A percentile compares a stretch with the other conserved stretches of the same genome.
These are phyloP conservation scores for Agriopis marginaria DNA, from an alignment of 2,888 invertebrate species.

Conservation along the genomic window DNA sequence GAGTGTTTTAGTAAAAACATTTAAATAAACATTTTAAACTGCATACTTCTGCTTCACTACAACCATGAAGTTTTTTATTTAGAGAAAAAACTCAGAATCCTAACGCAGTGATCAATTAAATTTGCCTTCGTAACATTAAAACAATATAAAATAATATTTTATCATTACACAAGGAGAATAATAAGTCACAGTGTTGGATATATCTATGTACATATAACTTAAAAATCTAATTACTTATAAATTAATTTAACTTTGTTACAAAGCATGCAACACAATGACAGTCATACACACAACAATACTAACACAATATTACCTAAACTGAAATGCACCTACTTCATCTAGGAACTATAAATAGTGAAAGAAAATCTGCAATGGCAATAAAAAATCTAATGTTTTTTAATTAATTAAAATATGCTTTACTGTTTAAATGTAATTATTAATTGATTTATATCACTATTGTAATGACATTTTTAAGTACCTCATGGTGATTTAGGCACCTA, in stretches of 20 bases:
- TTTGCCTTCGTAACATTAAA: constrained; percentile 4
- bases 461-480: neutral
- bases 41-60: neutral
- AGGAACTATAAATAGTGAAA: constrained; percentile 69
- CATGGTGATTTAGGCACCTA: neutral
- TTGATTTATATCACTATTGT: neutral
- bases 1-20: constrained; percentile 6
- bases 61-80: neutral
- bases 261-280: constrained; percentile 55
- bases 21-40: neutral
- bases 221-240: constrained; percentile 22
- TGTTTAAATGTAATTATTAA: neutral
- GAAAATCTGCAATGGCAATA: neutral
- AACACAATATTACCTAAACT: constrained; percentile 54
- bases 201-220: constrained; percentile 21
- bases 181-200: constrained; percentile 14
- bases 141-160: constrained; percentile 16
- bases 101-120: constrained; percentile 5
- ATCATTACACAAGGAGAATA: constrained; percentile 20
- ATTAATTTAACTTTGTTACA: constrained; percentile 30
- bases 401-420: neutral
- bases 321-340: constrained; percentile 81
- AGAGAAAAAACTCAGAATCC: constrained; percentile 1
- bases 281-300: constrained; percentile 48
- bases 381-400: neutral